Evolutionary conservation across 2,888 invertebrate genomes (phyloP), one percentile per base, ranked within the genome.

Genomic region (Ditula angustiorana): DNA sequence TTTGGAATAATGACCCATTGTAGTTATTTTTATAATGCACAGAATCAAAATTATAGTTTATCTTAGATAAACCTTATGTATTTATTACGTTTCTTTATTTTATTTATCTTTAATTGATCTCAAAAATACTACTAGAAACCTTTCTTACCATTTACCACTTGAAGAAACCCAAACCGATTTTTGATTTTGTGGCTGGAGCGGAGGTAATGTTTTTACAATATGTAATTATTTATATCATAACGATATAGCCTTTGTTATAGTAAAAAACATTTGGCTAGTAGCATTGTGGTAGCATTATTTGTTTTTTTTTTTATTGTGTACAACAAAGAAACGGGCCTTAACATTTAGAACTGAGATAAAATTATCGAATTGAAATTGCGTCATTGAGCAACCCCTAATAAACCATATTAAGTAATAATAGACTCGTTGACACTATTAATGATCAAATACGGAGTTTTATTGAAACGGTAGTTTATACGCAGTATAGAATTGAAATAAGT

Each of bases 101-200:
- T n/a, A n/a, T n/a, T n/a, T n/a, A 33, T 13, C 13, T 5, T 35
- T 13, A 35, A 4, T 13, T n/a, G 1, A n/a, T 13, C 13, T 13
- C 13, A 11, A 35, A n/a, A 35, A n/a, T 5, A 35, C 16, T 35
- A 13, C 4, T 7, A 2, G 13, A 35, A 35, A n/a, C 35, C 35
- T 35, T 35, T 13, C 11, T 2, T n/a, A 3, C 35, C 4, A 2
- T n/a, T 35, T 33, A 30, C 1, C 10, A 16, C 16, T 16, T 16
- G 5, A 49, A 37, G 28, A 52, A 35, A 30, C 16, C 21, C n/a
- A 30, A 41, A 60, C 28, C 41, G 52, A 50, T 50, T 60, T 60
- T 37, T 16, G 23, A 52, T 60, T 52, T 50, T 30, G 50, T 23
- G n/a, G n/a, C n/a, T n/a, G n/a, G n/a, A n/a, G n/a, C n/a, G n/a